phyloP scores from a whole-genome alignment of 2,797 vertebrate genomes.

The Malurus leucopterus region DNA sequence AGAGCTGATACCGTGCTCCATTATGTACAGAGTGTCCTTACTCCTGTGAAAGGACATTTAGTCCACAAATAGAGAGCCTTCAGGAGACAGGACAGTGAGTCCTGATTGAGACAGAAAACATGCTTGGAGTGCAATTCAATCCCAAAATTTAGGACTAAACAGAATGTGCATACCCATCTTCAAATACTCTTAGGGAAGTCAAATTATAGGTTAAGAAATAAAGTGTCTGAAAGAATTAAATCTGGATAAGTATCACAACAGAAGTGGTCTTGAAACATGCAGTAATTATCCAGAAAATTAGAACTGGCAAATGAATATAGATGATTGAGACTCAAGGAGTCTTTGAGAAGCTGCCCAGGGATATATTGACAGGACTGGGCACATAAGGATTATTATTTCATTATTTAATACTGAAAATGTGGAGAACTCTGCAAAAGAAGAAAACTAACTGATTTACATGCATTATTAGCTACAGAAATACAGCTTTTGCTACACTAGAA shows the following conservation, averaged over 20 bases:
- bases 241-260: background rate
- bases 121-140: background rate
- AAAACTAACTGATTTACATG: background rate
- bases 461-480: background rate
- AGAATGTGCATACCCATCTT: background rate
- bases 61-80: background rate
- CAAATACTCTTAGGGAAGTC: background rate
- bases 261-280: slow-evolving; percentile 24
- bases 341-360: slow-evolving; percentile 19
- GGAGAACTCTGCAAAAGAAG: background rate
- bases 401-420: background rate
- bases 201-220: slow-evolving; percentile 18
- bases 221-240: slow-evolving; percentile 24
- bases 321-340: slow-evolving; percentile 7
- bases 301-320: slow-evolving; percentile 9
- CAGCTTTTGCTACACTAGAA: background rate
- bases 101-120: background rate
- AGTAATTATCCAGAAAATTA: slow-evolving; percentile 36
- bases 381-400: slow-evolving; percentile 8
- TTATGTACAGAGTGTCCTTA: background rate
- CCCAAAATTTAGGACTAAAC: background rate
- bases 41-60: background rate
- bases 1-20: background rate
- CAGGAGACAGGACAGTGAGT: background rate
- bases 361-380: background rate